Evolutionary conservation across 2,888 invertebrate genomes (phyloP).

Genomic region (Xanthorhoe designata): DNA sequence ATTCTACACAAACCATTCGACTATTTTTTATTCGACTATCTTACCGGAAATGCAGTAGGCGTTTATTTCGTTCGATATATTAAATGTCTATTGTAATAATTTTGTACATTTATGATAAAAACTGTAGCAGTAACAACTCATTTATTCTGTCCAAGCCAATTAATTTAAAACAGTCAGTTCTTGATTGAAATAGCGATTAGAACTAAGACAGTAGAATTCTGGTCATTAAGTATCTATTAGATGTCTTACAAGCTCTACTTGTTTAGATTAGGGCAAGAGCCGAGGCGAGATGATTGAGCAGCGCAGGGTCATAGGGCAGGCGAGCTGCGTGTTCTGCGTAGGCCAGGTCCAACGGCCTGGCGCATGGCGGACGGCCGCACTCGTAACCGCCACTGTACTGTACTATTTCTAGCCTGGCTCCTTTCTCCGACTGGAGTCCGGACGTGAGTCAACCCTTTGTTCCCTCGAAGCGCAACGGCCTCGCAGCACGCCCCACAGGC

Average conservation of each 20-base stretch:
- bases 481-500: conserved; percentile 45
- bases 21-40: conserved; percentile 22
- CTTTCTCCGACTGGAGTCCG: conserved; percentile 74
- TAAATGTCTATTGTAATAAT: background rate
- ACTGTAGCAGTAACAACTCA: background rate
- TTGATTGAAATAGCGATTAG: background rate
- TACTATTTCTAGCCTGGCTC: conserved; percentile 75
- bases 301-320: conserved; percentile 54
- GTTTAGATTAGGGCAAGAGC: conserved; percentile 34
- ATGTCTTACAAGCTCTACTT: background rate
- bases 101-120: background rate
- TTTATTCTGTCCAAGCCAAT: background rate
- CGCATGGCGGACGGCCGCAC: conserved; percentile 48
- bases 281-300: conserved; percentile 51
- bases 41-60: conserved; percentile 40
- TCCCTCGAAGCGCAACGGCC: conserved; percentile 65
- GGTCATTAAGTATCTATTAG: background rate
- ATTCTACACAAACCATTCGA: conserved; percentile 24
- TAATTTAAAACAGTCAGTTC: background rate
- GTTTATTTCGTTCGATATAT: conserved; percentile 23
- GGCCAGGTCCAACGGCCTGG: conserved; percentile 66
- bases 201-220: background rate
- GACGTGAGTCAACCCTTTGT: conserved; percentile 82
- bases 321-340: conserved; percentile 69
- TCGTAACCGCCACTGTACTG: conserved; percentile 67